These are phyloP conservation scores for Drosophila ustulata DNA, from an alignment of 2,888 invertebrate genomes.

Conservation along the genomic window DNA sequence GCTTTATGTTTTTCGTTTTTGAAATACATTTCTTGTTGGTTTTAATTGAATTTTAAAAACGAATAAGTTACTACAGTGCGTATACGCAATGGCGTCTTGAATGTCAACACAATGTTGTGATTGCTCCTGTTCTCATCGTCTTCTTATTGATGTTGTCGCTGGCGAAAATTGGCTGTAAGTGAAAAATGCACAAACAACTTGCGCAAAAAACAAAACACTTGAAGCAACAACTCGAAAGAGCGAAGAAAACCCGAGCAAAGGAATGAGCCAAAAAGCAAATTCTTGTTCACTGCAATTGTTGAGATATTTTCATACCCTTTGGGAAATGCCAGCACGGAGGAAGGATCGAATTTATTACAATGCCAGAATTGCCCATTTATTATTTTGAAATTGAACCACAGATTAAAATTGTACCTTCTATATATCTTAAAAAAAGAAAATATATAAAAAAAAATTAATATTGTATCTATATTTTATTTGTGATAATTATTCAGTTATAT, in stretches of 20 bases:
- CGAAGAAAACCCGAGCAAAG: conserved; percentile 18
- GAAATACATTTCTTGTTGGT: conserved; percentile 6
- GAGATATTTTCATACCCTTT: conserved; percentile 22
- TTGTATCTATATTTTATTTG: too few species aligned
- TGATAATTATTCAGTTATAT: too few species aligned
- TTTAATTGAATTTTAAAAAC: conserved; percentile 25
- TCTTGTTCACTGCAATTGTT: conserved; percentile 43
- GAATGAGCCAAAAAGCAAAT: conserved; percentile 34
- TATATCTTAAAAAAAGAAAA: too few species aligned
- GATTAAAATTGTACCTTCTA: too few species aligned
- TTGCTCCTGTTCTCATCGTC: conserved; percentile 1
- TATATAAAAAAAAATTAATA: too few species aligned
- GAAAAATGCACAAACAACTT: conserved; percentile 65
- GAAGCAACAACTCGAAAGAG: conserved; percentile 23
- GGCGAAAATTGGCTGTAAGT: conserved; percentile 57
- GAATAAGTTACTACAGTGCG: conserved; percentile 52
- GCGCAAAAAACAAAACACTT: conserved; percentile 54
- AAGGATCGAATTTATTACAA: not conserved
- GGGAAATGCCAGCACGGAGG: not conserved
- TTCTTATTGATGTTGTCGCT: conserved; percentile 38
- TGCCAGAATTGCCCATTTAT: too few species aligned
- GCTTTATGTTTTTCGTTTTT: conserved; percentile 3
- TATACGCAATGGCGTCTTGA: conserved; percentile 56
- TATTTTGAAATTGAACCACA: too few species aligned
- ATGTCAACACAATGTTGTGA: conserved; percentile 61